A percentile compares a stretch with the other conserved stretches of the same genome.
Evolutionary conservation across 92 coral and sea anemone genomes (phyloP).

Genomic region (Paramuricea clavata): DNA sequence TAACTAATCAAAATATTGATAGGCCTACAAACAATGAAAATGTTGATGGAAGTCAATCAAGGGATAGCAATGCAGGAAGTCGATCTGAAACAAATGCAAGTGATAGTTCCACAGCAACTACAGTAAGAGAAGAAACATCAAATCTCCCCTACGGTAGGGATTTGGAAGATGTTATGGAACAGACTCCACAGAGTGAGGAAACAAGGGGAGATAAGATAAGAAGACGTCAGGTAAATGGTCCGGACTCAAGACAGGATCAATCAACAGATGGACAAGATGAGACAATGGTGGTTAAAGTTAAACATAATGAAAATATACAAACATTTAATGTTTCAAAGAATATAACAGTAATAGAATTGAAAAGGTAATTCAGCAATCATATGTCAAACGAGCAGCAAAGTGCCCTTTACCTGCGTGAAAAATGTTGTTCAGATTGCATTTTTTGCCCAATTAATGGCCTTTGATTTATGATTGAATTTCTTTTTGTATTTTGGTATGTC

Average conservation of each 20-base stretch:
- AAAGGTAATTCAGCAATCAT: conserved; percentile 74
- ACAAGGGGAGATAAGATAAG: not conserved
- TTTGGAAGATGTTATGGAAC: not conserved
- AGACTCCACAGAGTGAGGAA: not conserved
- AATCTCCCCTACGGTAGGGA: not conserved
- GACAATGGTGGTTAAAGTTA: conserved; percentile 73
- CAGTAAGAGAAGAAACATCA: not conserved
- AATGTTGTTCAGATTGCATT: too few relatives aligned
- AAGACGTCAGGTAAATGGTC: conserved; percentile 28
- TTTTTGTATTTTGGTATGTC: too few relatives aligned
- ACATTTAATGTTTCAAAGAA: conserved; percentile 71
- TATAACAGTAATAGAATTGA: conserved; percentile 82
- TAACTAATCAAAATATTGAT: not conserved
- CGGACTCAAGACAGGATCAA: not conserved
- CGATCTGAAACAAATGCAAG: not conserved
- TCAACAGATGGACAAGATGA: conserved; percentile 36
- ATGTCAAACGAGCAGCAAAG: too few relatives aligned
- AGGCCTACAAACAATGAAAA: not conserved
- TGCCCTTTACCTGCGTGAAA: too few relatives aligned
- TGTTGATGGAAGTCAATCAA: not conserved
- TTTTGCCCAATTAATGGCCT: too few relatives aligned
- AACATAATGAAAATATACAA: conserved; percentile 83
- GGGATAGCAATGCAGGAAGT: not conserved
- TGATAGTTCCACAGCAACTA: not conserved
- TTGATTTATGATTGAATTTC: too few relatives aligned